Percentiles rank a stretch among this genome's conserved stretches.
These are phyloP conservation scores for Aleiodes testaceus DNA, from an alignment of 2,888 invertebrate genomes.

Conservation along the genomic window DNA sequence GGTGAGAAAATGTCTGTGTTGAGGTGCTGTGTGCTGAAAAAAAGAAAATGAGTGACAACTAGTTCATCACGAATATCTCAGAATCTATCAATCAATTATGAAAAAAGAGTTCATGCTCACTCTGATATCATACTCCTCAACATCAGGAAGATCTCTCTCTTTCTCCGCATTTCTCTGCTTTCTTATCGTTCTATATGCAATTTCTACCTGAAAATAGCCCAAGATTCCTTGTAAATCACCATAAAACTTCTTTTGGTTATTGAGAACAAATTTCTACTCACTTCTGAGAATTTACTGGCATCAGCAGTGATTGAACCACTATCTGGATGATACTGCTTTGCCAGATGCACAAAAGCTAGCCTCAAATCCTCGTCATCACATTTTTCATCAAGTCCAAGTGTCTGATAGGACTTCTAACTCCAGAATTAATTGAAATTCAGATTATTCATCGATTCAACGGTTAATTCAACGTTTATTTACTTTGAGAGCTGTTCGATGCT, in stretches of 20 bases:
- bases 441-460: background rate
- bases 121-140: constrained; percentile 79
- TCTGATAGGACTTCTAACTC: constrained; percentile 79
- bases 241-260: background rate
- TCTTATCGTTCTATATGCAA: constrained; percentile 79
- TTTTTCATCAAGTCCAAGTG: constrained; percentile 79
- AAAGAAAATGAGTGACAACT: constrained; percentile 19
- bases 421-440: background rate
- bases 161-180: constrained; percentile 53
- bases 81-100: background rate
- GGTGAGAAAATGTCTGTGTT: constrained; percentile 88
- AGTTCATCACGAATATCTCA: background rate
- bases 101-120: constrained; percentile 69
- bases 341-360: constrained; percentile 82
- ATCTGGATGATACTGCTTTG: constrained; percentile 90
- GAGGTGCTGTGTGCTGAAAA: constrained; percentile 86
- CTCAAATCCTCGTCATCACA: constrained; percentile 84
- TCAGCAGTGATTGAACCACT: constrained; percentile 83
- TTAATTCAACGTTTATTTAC: constrained; percentile 9
- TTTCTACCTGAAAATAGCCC: constrained; percentile 75
- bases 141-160: constrained; percentile 71
- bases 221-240: constrained; percentile 14
- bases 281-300: constrained; percentile 82
- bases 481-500: background rate
- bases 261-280: constrained; percentile 22